phyloP scores from a whole-genome alignment of 2,888 invertebrate genomes.

The Chorisops tibialis region DNA sequence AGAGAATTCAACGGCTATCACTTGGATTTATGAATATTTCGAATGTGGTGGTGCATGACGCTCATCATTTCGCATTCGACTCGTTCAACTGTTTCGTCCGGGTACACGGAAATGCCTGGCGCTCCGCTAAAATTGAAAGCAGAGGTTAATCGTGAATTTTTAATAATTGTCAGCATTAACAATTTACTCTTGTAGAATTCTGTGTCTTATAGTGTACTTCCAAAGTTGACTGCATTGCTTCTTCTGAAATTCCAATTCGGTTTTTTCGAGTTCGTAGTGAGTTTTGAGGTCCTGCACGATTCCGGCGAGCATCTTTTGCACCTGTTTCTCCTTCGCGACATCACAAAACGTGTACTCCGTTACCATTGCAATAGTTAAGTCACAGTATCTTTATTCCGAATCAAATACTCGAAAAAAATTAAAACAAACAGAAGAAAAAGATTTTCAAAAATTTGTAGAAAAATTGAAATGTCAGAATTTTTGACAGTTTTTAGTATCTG shows the following conservation, averaged over 20 bases:
- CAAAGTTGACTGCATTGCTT: background rate
- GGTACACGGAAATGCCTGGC: conserved; percentile 10
- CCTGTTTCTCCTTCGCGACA: background rate
- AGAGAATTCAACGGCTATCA: too few species aligned
- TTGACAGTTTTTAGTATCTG: too few species aligned
- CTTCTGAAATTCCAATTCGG: conserved; percentile 1
- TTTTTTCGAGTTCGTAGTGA: conserved; percentile 1
- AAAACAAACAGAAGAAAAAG: too few species aligned
- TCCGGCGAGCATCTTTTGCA: background rate
- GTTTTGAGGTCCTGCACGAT: background rate
- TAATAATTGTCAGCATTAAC: background rate
- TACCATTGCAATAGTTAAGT: background rate
- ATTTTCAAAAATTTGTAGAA: too few species aligned
- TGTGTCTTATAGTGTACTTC: background rate
- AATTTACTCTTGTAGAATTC: conserved; percentile 3
- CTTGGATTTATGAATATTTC: conserved; percentile 6
- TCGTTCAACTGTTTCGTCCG: background rate
- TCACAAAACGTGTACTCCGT: conserved; percentile 10
- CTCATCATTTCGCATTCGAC: conserved; percentile 10
- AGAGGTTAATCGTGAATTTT: too few species aligned
- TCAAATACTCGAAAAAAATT: too few species aligned
- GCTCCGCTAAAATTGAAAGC: conserved; percentile 6
- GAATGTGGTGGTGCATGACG: background rate
- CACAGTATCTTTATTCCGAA: too few species aligned
- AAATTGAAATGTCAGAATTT: too few species aligned